Conservation (phyloP, 2,888 invertebrate species). For the Dicroscelio sp. region DNA sequence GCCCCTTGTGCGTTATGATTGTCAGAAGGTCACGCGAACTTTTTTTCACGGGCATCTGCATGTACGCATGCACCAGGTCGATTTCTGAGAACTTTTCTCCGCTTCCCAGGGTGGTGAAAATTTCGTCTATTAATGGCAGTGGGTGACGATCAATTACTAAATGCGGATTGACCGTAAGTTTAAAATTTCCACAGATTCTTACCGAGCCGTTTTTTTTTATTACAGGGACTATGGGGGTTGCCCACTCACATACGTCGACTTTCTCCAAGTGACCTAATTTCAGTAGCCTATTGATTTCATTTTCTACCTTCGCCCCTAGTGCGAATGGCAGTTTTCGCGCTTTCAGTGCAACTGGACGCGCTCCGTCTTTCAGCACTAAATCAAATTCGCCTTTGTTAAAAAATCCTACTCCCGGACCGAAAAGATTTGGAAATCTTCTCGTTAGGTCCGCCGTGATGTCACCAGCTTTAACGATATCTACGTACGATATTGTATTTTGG, state of each 20-base stretch:
- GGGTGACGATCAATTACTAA: too few species aligned
- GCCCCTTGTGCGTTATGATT: too few species aligned
- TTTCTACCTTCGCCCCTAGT: too few species aligned
- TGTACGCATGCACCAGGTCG: too few species aligned
- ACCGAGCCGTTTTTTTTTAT: conserved; percentile 87
- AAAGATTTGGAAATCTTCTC: conserved; percentile 2
- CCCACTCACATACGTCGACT: conserved; percentile 81
- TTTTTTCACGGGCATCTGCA: too few species aligned
- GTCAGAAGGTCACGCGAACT: too few species aligned
- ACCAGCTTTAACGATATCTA: too few species aligned
- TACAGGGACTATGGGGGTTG: too few species aligned
- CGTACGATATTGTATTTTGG: conserved; percentile 30
- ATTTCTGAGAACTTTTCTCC: too few species aligned
- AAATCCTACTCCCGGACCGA: conserved; percentile 33
- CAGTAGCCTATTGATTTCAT: conserved; percentile 77
- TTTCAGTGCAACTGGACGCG: conserved; percentile 50
- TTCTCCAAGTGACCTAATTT: conserved; percentile 68
- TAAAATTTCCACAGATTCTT: conserved; percentile 89
- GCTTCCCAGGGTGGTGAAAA: too few species aligned
- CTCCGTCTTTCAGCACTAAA: conserved; percentile 11
- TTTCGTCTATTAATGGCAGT: too few species aligned
- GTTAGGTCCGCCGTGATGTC: background rate
- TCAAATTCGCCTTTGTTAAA: conserved; percentile 30
- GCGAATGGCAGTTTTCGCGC: conserved; percentile 36
- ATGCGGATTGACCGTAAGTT: too few species aligned